phyloP scores from a whole-genome alignment of 2,113 vertebrate genomes.

The western clawed frog (Xenopus tropicalis) region DNA sequence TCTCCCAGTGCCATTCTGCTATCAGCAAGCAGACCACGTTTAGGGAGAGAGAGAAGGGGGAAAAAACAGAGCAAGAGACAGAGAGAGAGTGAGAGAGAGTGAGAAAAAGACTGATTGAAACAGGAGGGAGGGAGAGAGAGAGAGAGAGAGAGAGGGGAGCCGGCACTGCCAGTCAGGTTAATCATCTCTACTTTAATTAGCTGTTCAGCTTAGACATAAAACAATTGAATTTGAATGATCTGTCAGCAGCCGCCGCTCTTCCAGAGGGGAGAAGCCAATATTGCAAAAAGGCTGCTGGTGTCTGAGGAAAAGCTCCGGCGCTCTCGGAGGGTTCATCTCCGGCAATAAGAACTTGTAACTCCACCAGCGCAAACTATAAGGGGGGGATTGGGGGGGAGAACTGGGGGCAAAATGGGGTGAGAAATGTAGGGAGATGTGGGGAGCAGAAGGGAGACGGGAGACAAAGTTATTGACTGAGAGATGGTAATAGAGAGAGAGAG shows the following conservation, averaged over 20 bases:
- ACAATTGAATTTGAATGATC: conserved; percentile 87
- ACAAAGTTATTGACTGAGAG: too few relatives aligned
- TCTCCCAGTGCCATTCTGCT: conserved; percentile 89
- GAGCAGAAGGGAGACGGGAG: too few relatives aligned
- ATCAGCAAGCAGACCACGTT: conserved; percentile 82
- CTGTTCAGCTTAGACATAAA: conserved; percentile 87
- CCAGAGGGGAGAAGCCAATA: conserved; percentile 74
- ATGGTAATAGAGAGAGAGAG: too few relatives aligned
- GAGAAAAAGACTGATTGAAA: conserved; percentile 49
- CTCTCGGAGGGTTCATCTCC: conserved; percentile 49
- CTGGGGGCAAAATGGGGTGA: too few relatives aligned
- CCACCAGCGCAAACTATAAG: too few relatives aligned
- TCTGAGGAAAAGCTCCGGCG: conserved; percentile 70
- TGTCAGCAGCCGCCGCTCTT: conserved; percentile 80
- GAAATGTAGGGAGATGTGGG: too few relatives aligned
- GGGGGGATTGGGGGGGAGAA: too few relatives aligned
- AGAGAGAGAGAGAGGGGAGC: conserved; percentile 62
- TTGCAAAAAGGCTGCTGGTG: conserved; percentile 78
- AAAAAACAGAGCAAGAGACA: conserved; percentile 56
- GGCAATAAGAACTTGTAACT: conserved; percentile 42
- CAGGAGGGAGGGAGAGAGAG: conserved; percentile 56
- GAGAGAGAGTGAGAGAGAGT: conserved; percentile 57
- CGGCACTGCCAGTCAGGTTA: conserved; percentile 85
- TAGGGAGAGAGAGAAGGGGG: conserved; percentile 59
- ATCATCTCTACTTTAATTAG: conserved; percentile 94